Evolutionary conservation across 2,888 invertebrate genomes (phyloP).

Genomic region (Leuctra nigra): DNA sequence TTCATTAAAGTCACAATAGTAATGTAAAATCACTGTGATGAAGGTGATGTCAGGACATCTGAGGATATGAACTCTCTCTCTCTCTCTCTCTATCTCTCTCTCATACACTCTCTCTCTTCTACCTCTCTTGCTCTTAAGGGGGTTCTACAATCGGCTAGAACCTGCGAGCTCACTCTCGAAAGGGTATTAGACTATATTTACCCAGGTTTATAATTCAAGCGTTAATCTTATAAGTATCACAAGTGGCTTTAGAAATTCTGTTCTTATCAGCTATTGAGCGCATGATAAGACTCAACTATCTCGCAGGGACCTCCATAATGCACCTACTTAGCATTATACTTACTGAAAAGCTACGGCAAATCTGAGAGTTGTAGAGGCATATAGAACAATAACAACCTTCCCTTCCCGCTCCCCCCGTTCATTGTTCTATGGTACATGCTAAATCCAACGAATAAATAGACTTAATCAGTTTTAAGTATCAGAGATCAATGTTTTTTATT

Average conservation of each 20-base stretch:
- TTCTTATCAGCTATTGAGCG: slow-evolving; percentile 17
- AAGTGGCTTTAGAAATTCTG: slow-evolving; percentile 17
- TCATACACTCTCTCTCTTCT: background rate
- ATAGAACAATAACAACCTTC: too few species aligned
- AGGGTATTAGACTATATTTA: slow-evolving; percentile 16
- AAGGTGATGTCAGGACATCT: too few species aligned
- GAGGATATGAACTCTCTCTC: background rate
- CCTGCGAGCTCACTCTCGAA: too few species aligned
- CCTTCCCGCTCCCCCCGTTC: too few species aligned
- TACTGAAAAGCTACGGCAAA: slow-evolving; percentile 8
- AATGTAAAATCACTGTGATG: too few species aligned
- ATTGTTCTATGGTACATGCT: too few species aligned
- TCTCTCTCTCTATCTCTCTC: background rate
- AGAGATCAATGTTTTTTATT: background rate
- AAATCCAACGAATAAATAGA: slow-evolving; percentile 14
- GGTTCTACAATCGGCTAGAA: slow-evolving; percentile 1
- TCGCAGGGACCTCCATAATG: background rate
- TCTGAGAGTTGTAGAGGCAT: too few species aligned
- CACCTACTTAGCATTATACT: slow-evolving; percentile 9
- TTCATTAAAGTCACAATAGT: too few species aligned
- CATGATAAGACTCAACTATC: slow-evolving; percentile 4
- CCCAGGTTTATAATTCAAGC: slow-evolving; percentile 18
- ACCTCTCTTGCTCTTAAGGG: slow-evolving; percentile 1
- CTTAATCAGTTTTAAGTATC: slow-evolving; percentile 8
- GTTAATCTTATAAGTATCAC: slow-evolving; percentile 18